These are phyloP conservation scores for Acyrthosiphon pisum DNA, from an alignment of 1,140 invertebrate genomes.

Conservation along the genomic window DNA sequence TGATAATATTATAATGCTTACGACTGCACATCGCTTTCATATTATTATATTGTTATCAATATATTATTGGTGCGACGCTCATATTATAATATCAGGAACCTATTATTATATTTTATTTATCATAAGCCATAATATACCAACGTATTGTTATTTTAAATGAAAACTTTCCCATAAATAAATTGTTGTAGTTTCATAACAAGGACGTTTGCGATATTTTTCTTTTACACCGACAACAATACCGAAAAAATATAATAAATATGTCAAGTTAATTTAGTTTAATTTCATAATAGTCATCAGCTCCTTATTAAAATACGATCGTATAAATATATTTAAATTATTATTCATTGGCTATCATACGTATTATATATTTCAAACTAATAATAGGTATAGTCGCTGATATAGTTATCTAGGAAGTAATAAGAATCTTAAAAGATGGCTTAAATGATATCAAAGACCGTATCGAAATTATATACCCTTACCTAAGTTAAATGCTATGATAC, in stretches of 20 bases:
- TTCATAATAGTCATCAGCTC: too few relatives aligned
- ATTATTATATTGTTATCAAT: conserved; percentile 1
- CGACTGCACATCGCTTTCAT: neutral
- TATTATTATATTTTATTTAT: neutral
- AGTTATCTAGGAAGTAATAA: neutral
- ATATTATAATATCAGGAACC: neutral
- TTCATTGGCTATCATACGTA: neutral
- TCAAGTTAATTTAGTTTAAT: neutral
- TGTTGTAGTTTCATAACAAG: neutral
- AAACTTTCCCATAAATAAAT: neutral
- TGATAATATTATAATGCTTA: neutral
- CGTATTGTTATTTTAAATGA: neutral
- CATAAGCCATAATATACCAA: neutral
- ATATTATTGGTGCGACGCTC: neutral
- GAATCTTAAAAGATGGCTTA: too few relatives aligned
- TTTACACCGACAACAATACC: neutral
- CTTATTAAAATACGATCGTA: too few relatives aligned
- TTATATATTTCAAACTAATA: neutral
- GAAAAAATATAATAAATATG: neutral
- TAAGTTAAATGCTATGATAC: neutral
- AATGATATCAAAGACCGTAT: neutral
- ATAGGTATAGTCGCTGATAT: neutral
- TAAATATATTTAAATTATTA: too few relatives aligned
- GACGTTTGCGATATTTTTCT: neutral
- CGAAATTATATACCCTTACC: too few relatives aligned